Evolutionary conservation across 2,113 vertebrate genomes (phyloP).

Genomic region (Struthidea cinerea): DNA sequence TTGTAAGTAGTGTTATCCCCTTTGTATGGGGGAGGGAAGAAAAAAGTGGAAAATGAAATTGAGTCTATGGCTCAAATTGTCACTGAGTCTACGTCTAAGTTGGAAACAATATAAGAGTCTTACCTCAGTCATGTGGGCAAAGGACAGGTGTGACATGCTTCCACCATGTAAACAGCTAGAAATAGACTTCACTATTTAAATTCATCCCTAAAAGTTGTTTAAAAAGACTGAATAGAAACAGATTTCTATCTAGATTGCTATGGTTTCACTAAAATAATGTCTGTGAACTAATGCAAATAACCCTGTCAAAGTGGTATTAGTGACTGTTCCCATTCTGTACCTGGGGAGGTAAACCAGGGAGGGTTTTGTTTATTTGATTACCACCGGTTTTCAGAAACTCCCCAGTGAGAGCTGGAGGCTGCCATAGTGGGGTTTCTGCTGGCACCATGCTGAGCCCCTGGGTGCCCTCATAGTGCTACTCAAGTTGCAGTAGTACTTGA

Average conservation of each 20-base stretch:
- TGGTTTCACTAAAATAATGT: background rate
- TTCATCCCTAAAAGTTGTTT: background rate
- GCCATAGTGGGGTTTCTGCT: no score
- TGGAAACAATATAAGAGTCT: background rate
- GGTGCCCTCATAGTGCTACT: rapidly evolving
- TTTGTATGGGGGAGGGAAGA: background rate
- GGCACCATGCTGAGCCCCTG: rapidly evolving
- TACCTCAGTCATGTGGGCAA: background rate
- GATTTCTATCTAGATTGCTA: background rate
- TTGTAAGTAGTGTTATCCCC: background rate
- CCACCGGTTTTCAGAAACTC: background rate
- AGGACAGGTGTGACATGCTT: background rate
- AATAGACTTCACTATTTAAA: background rate
- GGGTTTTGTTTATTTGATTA: background rate
- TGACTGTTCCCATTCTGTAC: background rate
- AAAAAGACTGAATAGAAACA: background rate
- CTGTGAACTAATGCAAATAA: background rate
- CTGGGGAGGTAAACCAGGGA: background rate
- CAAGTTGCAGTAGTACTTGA: no score
- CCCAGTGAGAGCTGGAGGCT: background rate
- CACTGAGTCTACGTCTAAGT: background rate
- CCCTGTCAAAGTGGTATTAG: background rate
- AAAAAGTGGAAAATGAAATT: background rate
- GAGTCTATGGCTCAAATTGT: background rate
- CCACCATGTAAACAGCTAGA: background rate